These are phyloP conservation scores for Gobionotothen gibberifrons DNA, from an alignment of 2,797 vertebrate genomes.

Conservation along the genomic window DNA sequence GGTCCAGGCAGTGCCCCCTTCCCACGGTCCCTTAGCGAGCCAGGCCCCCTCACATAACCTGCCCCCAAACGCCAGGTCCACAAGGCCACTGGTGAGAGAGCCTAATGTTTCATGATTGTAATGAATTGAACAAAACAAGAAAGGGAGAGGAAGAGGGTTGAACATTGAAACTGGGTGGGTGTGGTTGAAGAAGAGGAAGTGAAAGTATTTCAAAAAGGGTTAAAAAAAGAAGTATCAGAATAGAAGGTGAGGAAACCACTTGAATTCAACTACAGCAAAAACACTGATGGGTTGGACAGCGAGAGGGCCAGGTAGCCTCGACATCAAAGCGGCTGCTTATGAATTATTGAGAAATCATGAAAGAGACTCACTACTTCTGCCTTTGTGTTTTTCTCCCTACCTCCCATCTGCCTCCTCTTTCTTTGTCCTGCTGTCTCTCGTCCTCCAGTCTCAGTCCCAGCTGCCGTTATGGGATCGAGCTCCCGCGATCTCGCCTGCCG, in stretches of 20 bases:
- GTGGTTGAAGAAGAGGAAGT: conserved; percentile 29
- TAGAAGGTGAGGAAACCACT: conserved; percentile 30
- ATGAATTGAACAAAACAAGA: not conserved
- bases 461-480: conserved; percentile 83
- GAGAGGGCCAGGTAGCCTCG: conserved; percentile 46
- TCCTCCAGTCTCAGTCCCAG: conserved; percentile 79
- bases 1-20: conserved; percentile 77
- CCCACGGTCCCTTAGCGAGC: conserved; percentile 75
- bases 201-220: conserved; percentile 34
- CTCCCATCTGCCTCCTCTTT: conserved; percentile 33
- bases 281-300: conserved; percentile 35
- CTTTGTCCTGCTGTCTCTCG: not conserved
- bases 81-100: conserved; percentile 67
- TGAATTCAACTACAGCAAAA: conserved; percentile 35
- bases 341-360: conserved; percentile 74
- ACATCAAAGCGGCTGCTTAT: conserved; percentile 69
- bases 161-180: not conserved
- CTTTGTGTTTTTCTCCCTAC: conserved; percentile 31
- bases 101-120: not conserved
- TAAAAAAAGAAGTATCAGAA: not conserved
- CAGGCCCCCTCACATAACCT: conserved; percentile 68
- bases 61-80: conserved; percentile 68
- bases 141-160: not conserved
- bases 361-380: conserved; percentile 52
- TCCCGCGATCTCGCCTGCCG: conserved; percentile 85